Conservation (phyloP, 2,113 vertebrate species). For the Grus americana region DNA sequence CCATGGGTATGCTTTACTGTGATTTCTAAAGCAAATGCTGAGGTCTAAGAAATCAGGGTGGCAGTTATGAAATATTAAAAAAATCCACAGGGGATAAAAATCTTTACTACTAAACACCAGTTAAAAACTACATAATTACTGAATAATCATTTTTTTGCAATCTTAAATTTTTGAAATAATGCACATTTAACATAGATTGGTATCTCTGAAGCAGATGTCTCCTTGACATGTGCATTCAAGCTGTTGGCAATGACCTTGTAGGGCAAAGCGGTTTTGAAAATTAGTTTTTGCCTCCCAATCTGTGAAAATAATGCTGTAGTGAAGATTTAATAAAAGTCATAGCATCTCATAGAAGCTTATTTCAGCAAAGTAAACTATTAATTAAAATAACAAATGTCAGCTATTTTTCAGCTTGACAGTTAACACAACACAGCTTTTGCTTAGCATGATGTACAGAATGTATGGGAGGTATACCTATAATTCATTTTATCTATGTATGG, state of each 20-base stretch:
- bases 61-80: conserved; percentile 35
- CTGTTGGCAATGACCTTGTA: conserved; percentile 79
- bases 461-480: conserved; percentile 69
- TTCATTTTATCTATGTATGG: conserved; percentile 66
- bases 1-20: conserved; percentile 2
- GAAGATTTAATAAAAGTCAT: conserved; percentile 78
- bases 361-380: conserved; percentile 85
- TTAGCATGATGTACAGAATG: conserved; percentile 72
- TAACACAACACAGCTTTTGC: conserved; percentile 78
- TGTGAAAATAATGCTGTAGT: conserved; percentile 78
- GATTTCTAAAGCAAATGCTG: conserved; percentile 50
- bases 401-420: conserved; percentile 79
- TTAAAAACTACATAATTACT: conserved; percentile 72
- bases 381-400: conserved; percentile 88
- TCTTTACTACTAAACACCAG: conserved; percentile 52
- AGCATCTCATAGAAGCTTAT: conserved; percentile 74
- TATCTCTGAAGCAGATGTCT: conserved; percentile 79
- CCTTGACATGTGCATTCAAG: conserved; percentile 79
- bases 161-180: conserved; percentile 72
- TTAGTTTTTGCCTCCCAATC: conserved; percentile 77
- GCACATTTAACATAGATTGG: conserved; percentile 66
- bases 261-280: conserved; percentile 78
- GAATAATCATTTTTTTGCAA: conserved; percentile 67
- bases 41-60: conserved; percentile 48
- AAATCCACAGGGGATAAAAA: conserved; percentile 54